Conservation (phyloP, 2,888 invertebrate species). For the Drosophila demipolita region DNA sequence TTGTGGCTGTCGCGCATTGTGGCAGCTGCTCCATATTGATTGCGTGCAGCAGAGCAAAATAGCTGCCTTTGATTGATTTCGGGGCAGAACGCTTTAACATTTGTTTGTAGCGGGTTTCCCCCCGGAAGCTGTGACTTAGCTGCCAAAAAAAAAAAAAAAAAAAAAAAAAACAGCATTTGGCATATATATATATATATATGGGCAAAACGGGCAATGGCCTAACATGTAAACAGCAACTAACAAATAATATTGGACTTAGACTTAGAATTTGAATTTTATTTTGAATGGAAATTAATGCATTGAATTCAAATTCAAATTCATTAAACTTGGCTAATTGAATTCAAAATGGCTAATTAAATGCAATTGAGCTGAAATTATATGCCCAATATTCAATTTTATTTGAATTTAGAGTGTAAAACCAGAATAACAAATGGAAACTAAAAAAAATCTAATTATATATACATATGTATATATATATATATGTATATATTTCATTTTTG, state of each 20-base stretch:
- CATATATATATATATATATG: background rate
- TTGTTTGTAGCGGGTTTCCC: constrained; percentile 7
- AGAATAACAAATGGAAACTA: background rate
- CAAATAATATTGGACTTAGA: background rate
- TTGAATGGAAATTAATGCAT: constrained; percentile 6
- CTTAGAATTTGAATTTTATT: background rate
- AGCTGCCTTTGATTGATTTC: constrained; percentile 72
- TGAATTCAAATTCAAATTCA: background rate
- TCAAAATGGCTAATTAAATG: background rate
- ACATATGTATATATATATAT: too few species aligned
- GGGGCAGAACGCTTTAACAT: constrained; percentile 21
- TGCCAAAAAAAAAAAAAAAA: background rate
- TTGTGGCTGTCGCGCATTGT: constrained; percentile 50
- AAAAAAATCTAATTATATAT: background rate
- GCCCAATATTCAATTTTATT: background rate
- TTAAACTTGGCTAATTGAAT: background rate
- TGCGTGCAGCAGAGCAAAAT: constrained; percentile 70
- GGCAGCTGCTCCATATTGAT: constrained; percentile 51
- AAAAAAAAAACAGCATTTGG: constrained; percentile 33
- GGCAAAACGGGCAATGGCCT: constrained; percentile 40
- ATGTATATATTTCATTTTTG: too few species aligned
- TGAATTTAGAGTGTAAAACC: background rate
- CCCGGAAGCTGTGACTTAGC: constrained; percentile 51
- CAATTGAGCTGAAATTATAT: background rate
- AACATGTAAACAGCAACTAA: constrained; percentile 43